phyloP scores from a whole-genome alignment of 2,113 vertebrate species.

The Indri indri region DNA sequence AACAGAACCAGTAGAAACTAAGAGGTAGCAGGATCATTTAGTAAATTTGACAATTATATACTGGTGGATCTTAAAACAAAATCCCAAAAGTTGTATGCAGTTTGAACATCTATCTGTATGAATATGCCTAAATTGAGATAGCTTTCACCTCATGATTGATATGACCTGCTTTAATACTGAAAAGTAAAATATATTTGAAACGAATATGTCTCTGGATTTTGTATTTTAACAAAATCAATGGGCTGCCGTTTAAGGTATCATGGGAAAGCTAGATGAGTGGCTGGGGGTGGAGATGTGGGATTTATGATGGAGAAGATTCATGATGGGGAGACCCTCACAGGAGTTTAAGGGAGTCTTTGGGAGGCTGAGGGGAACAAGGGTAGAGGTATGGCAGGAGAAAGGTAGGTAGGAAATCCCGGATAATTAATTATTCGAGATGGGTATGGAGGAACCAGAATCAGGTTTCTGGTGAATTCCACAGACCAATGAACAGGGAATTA shows the following conservation, averaged over 20 bases:
- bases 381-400: neutral
- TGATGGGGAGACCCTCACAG: neutral
- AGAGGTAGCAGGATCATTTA: neutral
- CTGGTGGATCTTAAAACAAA: conserved; percentile 24
- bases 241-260: neutral
- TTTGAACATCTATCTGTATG: conserved; percentile 10
- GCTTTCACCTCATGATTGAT: neutral
- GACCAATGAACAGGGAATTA: neutral
- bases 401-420: neutral
- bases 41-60: neutral
- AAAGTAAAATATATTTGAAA: conserved; percentile 42
- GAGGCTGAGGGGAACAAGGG: neutral
- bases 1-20: neutral
- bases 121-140: neutral
- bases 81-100: neutral
- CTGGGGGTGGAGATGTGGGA: neutral
- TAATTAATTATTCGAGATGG: neutral
- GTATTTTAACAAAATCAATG: conserved; percentile 5
- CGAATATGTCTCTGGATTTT: neutral
- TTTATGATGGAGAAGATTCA: neutral
- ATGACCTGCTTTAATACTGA: neutral
- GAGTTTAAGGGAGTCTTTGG: neutral
- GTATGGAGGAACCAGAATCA: neutral
- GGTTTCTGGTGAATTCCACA: neutral
- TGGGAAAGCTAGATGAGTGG: neutral